Conservation (phyloP, 1,140 invertebrate species). For the Lordiphosa mommai region DNA sequence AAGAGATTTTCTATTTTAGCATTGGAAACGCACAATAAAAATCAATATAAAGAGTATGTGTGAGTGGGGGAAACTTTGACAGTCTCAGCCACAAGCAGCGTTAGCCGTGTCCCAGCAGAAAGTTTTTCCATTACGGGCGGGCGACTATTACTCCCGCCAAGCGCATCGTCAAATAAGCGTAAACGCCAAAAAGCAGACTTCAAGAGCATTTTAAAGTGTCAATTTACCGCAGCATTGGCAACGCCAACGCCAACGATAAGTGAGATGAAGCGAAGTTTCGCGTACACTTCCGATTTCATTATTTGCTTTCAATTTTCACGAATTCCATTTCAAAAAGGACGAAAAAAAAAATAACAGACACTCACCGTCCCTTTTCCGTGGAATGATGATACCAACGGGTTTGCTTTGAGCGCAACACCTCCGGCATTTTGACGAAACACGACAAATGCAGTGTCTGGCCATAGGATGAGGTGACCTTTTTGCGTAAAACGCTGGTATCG, state of each 20-base stretch:
- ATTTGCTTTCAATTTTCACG: constrained; percentile 61
- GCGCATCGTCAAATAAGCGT: constrained; percentile 37
- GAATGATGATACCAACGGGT: constrained; percentile 87
- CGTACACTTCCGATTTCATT: constrained; percentile 44
- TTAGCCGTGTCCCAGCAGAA: constrained; percentile 38
- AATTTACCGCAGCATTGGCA: constrained; percentile 76
- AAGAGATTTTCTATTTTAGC: constrained; percentile 60
- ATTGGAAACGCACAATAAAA: constrained; percentile 73
- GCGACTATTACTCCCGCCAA: too few species aligned
- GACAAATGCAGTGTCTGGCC: constrained; percentile 89
- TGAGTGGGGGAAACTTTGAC: constrained; percentile 25
- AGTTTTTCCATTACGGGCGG: constrained; percentile 70
- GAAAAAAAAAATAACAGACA: constrained; percentile 4
- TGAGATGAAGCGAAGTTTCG: constrained; percentile 52
- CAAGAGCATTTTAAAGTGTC: constrained; percentile 77
- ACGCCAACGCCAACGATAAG: constrained; percentile 31
- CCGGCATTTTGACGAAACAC: constrained; percentile 86
- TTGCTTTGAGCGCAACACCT: constrained; percentile 83
- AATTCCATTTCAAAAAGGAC: too few species aligned
- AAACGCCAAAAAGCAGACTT: constrained; percentile 75
- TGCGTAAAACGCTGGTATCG: constrained; percentile 85
- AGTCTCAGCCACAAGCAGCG: constrained; percentile 18
- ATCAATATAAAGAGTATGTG: constrained; percentile 65
- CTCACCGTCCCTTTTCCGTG: constrained; percentile 84
- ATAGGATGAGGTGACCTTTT: constrained; percentile 86